Conservation (phyloP, 2,113 vertebrate genomes). For the Tetraodon nigroviridis region DNA sequence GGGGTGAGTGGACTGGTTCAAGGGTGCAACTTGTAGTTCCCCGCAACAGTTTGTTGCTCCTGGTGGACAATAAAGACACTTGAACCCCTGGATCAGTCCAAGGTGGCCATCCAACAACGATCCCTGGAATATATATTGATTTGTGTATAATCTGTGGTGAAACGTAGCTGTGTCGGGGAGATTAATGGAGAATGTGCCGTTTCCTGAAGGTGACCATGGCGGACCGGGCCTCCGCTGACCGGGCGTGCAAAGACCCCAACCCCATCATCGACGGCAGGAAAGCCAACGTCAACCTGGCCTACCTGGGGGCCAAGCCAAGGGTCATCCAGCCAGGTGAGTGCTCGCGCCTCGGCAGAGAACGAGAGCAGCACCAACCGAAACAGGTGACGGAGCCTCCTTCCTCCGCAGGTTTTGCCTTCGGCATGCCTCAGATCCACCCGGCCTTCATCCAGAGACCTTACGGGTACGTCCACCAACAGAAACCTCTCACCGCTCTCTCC, state of each 20-base stretch:
- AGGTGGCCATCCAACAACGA: too few relatives aligned
- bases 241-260: conserved; percentile 96
- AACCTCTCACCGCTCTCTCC: neutral
- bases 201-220: conserved; percentile 89
- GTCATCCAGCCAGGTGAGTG: conserved; percentile 93
- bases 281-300: conserved; percentile 96
- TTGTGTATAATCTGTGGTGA: too few relatives aligned
- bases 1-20: neutral
- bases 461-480: conserved; percentile 78
- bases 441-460: conserved; percentile 95
- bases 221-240: conserved; percentile 88
- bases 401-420: conserved; percentile 90
- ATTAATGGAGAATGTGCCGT: conserved; percentile 13
- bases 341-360: neutral
- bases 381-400: conserved; percentile 35
- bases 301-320: conserved; percentile 92
- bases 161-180: neutral
- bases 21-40: neutral
- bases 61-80: too few relatives aligned
- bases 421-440: conserved; percentile 92
- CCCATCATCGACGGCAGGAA: conserved; percentile 98
- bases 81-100: too few relatives aligned
- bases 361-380: neutral
- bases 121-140: too few relatives aligned
- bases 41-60: neutral